These are phyloP conservation scores for Pseudonaja textilis DNA, from an alignment of 2,113 vertebrate species.

Conservation along the genomic window DNA sequence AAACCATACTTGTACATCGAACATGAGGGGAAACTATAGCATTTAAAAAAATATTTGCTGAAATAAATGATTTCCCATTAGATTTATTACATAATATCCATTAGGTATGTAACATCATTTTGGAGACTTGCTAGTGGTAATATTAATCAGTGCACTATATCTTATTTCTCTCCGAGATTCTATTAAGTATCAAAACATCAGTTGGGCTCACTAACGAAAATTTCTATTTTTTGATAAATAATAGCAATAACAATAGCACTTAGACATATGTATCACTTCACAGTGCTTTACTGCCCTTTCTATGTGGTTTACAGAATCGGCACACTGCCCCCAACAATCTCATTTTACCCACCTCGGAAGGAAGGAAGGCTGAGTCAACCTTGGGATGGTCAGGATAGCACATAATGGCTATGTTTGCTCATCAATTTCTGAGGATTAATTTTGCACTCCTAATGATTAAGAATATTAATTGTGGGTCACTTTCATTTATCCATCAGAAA, in stretches of 20 bases:
- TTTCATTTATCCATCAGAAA: background rate
- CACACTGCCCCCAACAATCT: background rate
- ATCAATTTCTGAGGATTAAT: background rate
- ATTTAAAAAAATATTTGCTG: background rate
- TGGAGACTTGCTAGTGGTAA: background rate
- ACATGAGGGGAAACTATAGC: background rate
- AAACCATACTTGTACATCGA: background rate
- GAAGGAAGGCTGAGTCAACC: background rate
- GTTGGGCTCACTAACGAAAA: background rate
- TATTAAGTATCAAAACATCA: background rate
- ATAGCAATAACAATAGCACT: background rate
- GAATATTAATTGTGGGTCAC: background rate
- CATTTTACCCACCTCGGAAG: background rate
- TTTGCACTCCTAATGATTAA: background rate
- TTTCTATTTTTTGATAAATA: background rate
- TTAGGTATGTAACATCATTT: background rate
- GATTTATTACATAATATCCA: background rate
- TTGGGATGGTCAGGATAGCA: background rate
- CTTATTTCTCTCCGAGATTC: background rate
- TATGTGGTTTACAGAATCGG: background rate
- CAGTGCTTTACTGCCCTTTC: background rate
- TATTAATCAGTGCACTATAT: background rate
- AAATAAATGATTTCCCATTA: background rate
- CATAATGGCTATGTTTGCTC: background rate
- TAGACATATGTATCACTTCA: background rate